Base-by-base conservation (phyloP, 2,888 invertebrate species). In the Tenthredo scrophulariae region DNA sequence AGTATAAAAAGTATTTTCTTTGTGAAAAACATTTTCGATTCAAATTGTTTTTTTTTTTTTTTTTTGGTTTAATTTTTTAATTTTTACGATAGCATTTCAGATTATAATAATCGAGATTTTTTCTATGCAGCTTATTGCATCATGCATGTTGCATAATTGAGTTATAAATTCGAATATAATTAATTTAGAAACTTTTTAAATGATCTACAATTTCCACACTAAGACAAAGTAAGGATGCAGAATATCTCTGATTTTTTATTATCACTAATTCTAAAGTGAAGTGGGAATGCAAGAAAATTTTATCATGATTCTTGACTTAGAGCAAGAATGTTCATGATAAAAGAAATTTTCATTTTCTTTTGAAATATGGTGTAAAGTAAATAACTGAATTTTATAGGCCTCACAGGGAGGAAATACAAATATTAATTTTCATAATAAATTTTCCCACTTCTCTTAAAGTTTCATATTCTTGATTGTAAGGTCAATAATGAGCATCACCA, bases 11-110 rank as follows among this genome's bases (percentile, higher is more conserved):
- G 85, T 88, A 87, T 88, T 88, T 85, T 85, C 84, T 87, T 86
- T 86, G 88, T 91, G 89, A 88, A 91, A 89, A 90, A 91, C 88
- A 86, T 85, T 87, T 86, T 85, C 86, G 88, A 86, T 88, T 86
- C 86, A 86, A 88, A 85, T 86, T 58, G 6, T 85, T 86, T 84
- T 84, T 80, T 70, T 33, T 72, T 62, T 77, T 85, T 43, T 85
- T 58, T 83, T 70, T 74, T 77, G 74, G 46, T 62, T 33, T n/a
- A n/a, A n/a, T n/a, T n/a, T n/a, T n/a, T n/a, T n/a, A n/a, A n/a
- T n/a, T n/a, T n/a, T n/a, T 58, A 75, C 37, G 65, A 85, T 37
- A 50, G 46, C 9, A 50, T 75, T 26, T 50, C 15, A 7, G 46
- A 50, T 75, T n/a, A 29, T 50, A 15, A 50, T 58, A 54, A 37